phyloP scores from a whole-genome alignment of 1,140 invertebrate genomes.

The Aphidius ervi region DNA sequence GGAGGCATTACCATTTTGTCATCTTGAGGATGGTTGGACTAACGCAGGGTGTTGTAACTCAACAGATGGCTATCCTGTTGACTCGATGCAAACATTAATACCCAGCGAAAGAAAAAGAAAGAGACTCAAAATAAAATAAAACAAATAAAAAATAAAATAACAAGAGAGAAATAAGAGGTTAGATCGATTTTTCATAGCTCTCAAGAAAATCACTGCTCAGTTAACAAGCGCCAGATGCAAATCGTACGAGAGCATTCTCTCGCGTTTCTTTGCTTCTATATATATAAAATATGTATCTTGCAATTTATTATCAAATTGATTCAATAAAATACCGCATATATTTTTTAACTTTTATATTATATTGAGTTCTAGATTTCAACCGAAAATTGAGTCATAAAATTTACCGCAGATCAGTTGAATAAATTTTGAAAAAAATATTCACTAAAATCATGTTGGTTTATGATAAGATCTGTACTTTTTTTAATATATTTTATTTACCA shows the following conservation, averaged over 20 bases:
- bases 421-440: too few relatives aligned
- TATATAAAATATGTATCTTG: not conserved
- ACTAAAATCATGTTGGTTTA: too few relatives aligned
- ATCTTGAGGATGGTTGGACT: not conserved
- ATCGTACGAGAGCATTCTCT: slow-evolving; percentile 32
- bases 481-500: too few relatives aligned
- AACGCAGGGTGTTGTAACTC: slow-evolving; percentile 10
- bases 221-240: slow-evolving; percentile 46
- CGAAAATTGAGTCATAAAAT: too few relatives aligned
- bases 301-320: too few relatives aligned
- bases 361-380: too few relatives aligned
- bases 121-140: not conserved
- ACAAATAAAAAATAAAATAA: slow-evolving; percentile 11
- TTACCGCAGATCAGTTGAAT: too few relatives aligned
- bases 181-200: slow-evolving; percentile 45
- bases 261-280: slow-evolving; percentile 11
- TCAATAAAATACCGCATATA: too few relatives aligned
- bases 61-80: slow-evolving; percentile 13
- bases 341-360: too few relatives aligned
- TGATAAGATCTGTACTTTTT: too few relatives aligned
- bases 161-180: slow-evolving; percentile 30
- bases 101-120: not conserved
- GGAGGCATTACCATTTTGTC: slow-evolving; percentile 30
- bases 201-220: slow-evolving; percentile 20
- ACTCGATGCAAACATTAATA: slow-evolving; percentile 2